These are phyloP conservation scores for Anomalospiza imberbis DNA, from an alignment of 2,797 vertebrate genomes.

Conservation along the genomic window DNA sequence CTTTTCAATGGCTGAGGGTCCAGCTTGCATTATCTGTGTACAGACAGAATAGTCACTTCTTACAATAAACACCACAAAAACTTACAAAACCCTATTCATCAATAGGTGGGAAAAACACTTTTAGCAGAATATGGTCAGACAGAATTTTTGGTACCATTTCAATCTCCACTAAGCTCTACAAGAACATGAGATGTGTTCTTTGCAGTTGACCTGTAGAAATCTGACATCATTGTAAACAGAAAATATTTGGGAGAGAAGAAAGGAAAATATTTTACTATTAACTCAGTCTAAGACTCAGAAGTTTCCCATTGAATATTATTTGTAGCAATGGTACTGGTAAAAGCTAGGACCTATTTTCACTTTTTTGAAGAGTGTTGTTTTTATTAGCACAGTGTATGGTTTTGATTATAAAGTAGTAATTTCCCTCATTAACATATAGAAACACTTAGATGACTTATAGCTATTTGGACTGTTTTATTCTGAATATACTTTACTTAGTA, in stretches of 20 bases:
- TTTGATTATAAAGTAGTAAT: background rate
- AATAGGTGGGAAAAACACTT: background rate
- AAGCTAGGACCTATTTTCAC: background rate
- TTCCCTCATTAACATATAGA: background rate
- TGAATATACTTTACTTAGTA: background rate
- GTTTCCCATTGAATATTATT: background rate
- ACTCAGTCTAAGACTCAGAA: background rate
- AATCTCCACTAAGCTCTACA: background rate
- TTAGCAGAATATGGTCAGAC: background rate
- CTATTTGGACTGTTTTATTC: background rate
- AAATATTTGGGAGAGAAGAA: background rate
- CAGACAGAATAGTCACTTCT: background rate
- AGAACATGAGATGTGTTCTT: background rate
- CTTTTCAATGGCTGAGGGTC: background rate
- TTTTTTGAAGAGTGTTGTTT: background rate
- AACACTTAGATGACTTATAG: background rate
- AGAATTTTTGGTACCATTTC: background rate
- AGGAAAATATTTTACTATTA: background rate
- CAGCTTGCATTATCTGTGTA: background rate
- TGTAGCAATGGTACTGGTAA: background rate
- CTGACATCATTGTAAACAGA: background rate
- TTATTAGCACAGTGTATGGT: background rate
- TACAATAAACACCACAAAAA: background rate
- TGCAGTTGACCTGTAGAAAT: background rate
- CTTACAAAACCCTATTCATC: background rate